Evolutionary conservation across 2,113 vertebrate genomes (phyloP), one percentile per base, ranked within the genome.

Genomic region (Elgaria multicarinata): DNA sequence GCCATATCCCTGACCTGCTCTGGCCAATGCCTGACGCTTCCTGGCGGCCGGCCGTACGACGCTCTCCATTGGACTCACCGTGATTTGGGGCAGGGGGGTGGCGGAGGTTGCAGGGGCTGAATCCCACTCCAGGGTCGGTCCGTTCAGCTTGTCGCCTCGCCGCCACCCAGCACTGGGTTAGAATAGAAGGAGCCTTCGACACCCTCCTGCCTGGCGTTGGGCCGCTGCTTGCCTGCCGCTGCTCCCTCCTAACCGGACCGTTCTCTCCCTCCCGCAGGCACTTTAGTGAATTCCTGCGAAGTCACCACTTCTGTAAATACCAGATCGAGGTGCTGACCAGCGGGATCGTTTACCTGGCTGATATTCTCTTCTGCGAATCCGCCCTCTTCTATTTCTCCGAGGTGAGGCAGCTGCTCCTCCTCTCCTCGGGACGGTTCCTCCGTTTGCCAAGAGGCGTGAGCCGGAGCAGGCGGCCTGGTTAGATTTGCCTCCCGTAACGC

Each of bases 251-350:
- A 69, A 74, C 26, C 31, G 4, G 62, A 0, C 53, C 13, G 0
- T 86, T 95, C 92, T 96, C 0, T 93, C 90, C 76, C 66, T 75
- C 33, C 1, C 94, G 87, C 97, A 99, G 99, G 98, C 98, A 99
- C 98, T 99, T 99, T 98, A 98, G 93, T 78, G 99, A 99, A 92
- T 99, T 99, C 97, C 94, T 99, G 94, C 96, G 98, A 89, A 99
- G 99, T 97, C 99, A 99, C 92, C 98, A 99, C 97, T 99, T 99
- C 97, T 99, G 99, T 97, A 99, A 99, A 98, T 99, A 99, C 94
- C 99, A 99, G 98, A 99, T 99, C 50, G 99, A 99, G 98, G 99
- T 99, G 97, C 98, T 99, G 98, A 99, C 99, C 76, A 99, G 99
- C 28, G 99, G 99, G 93, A 98, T 98, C 26, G 99, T 99, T 96